Percentiles rank a stretch among this genome's conserved stretches.
Evolutionary conservation across 64 coral and sea anemone genomes (phyloP).

Genomic region (Hydrozoanthus tunicans): DNA sequence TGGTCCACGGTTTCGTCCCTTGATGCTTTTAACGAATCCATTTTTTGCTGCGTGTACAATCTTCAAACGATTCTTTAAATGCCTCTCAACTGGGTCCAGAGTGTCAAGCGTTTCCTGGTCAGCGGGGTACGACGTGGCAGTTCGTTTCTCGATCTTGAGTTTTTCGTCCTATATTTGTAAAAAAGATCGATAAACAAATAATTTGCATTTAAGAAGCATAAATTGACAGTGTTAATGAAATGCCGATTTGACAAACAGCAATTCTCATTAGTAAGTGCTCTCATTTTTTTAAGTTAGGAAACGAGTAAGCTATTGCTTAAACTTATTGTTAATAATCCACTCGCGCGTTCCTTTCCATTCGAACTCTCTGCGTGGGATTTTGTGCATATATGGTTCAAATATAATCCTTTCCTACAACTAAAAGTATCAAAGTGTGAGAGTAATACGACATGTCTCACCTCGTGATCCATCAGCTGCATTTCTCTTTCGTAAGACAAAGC

Average conservation of each 20-base stretch:
- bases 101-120: constrained; percentile 27
- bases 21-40: not conserved
- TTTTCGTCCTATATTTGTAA: constrained; percentile 11
- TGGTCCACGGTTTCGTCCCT: not conserved
- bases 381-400: too few species aligned
- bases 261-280: too few species aligned
- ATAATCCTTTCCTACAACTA: too few species aligned
- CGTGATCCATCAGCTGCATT: not conserved
- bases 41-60: not conserved
- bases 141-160: constrained; percentile 38
- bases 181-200: too few species aligned
- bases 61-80: not conserved
- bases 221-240: too few species aligned
- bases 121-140: constrained; percentile 26
- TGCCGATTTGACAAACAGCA: too few species aligned
- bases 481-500: constrained; percentile 44
- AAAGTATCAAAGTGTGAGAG: not conserved
- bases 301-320: too few species aligned
- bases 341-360: too few species aligned
- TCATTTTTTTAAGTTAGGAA: too few species aligned
- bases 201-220: too few species aligned
- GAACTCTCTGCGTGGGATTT: too few species aligned
- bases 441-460: not conserved
- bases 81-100: constrained; percentile 23
- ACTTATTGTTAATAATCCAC: too few species aligned